These are phyloP conservation scores for Tachyglossus aculeatus DNA, from an alignment of 2,797 vertebrate genomes.

Conservation along the genomic window DNA sequence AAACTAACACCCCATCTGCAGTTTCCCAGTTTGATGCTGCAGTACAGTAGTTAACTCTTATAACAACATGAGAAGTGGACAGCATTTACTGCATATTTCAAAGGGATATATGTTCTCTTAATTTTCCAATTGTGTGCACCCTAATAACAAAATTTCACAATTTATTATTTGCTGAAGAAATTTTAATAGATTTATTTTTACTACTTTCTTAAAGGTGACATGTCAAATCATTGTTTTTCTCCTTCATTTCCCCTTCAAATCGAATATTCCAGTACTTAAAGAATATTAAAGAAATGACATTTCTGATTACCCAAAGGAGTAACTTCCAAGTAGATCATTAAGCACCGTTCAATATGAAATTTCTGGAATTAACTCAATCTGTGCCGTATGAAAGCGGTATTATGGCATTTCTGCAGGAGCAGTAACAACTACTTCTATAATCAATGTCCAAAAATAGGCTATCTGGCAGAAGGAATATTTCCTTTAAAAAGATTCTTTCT, in stretches of 20 bases:
- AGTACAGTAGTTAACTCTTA: too few relatives aligned
- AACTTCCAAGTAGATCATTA: constrained; percentile 31
- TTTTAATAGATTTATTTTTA: constrained; percentile 6
- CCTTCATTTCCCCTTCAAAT: constrained; percentile 42
- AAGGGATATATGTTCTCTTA: neutral
- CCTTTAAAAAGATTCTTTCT: neutral
- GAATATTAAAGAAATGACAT: constrained; percentile 27
- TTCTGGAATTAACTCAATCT: neutral
- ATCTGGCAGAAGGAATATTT: neutral
- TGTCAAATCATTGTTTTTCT: constrained; percentile 32
- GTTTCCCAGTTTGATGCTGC: too few relatives aligned
- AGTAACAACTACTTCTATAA: neutral
- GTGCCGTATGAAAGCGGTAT: constrained; percentile 19
- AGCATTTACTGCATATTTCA: neutral
- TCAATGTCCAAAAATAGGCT: neutral
- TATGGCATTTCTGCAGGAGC: neutral
- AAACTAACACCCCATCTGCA: too few relatives aligned
- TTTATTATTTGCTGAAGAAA: too few relatives aligned
- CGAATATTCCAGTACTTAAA: constrained; percentile 9
- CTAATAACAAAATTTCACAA: neutral
- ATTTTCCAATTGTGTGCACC: neutral
- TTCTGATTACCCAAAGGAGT: constrained; percentile 33
- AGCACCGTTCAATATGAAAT: constrained; percentile 29
- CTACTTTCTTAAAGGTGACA: constrained; percentile 29
- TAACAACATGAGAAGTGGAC: too few relatives aligned